phyloP scores from a whole-genome alignment of 2,888 invertebrate genomes.

The Pterobdella sp. region DNA sequence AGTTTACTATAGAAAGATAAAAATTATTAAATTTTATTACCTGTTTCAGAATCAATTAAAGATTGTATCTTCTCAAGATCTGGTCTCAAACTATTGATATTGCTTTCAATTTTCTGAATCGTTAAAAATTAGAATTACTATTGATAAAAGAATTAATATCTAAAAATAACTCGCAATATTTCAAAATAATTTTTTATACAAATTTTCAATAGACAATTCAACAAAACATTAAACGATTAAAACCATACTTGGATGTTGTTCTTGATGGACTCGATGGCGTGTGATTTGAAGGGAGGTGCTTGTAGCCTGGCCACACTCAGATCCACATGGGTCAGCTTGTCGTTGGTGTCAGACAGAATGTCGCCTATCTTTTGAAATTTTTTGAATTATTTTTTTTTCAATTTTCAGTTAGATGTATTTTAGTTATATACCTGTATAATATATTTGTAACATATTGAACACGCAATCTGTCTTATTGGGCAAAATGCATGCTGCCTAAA shows the following conservation, averaged over 20 bases:
- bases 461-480: no score
- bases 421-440: no score
- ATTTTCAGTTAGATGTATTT: background rate
- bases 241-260: background rate
- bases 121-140: background rate
- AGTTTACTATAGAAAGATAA: no score
- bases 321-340: background rate
- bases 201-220: background rate
- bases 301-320: background rate
- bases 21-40: no score
- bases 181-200: background rate
- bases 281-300: slow-evolving; percentile 1
- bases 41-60: background rate
- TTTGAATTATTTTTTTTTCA: background rate
- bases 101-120: background rate
- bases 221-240: background rate
- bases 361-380: background rate
- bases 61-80: background rate
- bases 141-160: background rate
- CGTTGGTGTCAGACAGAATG: background rate
- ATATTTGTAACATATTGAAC: no score
- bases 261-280: background rate
- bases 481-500: no score
- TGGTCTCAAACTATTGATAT: background rate
- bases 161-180: background rate